Conservation (phyloP, 2,888 invertebrate species). For the Vanessa cardui region DNA sequence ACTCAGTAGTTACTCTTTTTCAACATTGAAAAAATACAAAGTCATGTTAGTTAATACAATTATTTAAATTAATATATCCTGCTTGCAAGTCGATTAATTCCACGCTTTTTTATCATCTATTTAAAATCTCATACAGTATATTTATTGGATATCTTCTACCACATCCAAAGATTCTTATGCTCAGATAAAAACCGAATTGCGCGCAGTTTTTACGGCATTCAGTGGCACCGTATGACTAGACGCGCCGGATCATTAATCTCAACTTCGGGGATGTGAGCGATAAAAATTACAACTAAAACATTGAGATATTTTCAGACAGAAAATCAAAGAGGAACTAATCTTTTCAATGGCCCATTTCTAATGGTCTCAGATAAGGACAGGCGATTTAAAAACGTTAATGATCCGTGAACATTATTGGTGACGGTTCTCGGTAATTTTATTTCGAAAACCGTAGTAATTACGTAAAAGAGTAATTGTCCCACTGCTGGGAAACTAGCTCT, state of each 20-base stretch:
- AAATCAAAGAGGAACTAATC: slow-evolving; percentile 38
- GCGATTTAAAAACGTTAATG: background rate
- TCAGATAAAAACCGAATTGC: slow-evolving; percentile 70
- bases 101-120: no score
- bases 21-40: no score
- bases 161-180: slow-evolving; percentile 42
- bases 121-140: no score
- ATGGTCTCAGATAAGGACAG: slow-evolving; percentile 28
- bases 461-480: no score
- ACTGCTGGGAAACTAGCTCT: no score
- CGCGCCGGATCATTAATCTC: slow-evolving; percentile 78
- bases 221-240: slow-evolving; percentile 82
- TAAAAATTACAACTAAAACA: slow-evolving; percentile 67
- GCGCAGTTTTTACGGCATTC: slow-evolving; percentile 81
- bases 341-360: slow-evolving; percentile 35
- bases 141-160: slow-evolving; percentile 20
- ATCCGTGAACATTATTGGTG: slow-evolving; percentile 1
- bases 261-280: slow-evolving; percentile 70
- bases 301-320: slow-evolving; percentile 22
- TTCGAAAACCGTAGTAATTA: background rate
- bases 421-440: background rate
- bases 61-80: no score
- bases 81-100: no score
- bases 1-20: no score
- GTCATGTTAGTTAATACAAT: no score